These are phyloP conservation scores for Colaptes auratus DNA, from an alignment of 2,113 vertebrate species.

Conservation along the genomic window DNA sequence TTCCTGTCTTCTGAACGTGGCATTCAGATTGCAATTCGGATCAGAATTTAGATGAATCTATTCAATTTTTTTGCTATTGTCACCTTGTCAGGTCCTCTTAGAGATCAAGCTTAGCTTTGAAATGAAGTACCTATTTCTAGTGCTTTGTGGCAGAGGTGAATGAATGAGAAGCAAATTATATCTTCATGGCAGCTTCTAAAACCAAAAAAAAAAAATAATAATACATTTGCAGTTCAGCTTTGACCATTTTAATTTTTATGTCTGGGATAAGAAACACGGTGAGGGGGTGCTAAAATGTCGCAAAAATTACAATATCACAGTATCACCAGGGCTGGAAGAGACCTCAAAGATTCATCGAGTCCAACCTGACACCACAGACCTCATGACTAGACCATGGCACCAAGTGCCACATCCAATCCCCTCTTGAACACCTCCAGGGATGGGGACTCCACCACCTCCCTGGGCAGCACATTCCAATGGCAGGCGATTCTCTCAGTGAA, in stretches of 20 bases:
- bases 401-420: too few species aligned
- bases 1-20: background rate
- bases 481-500: too few species aligned
- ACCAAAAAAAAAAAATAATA: too few species aligned
- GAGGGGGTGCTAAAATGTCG: background rate
- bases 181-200: background rate
- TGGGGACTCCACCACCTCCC: too few species aligned
- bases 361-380: too few species aligned
- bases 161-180: background rate
- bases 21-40: background rate
- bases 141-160: background rate
- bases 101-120: background rate
- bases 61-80: background rate
- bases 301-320: too few species aligned
- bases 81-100: background rate
- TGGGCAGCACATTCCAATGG: too few species aligned
- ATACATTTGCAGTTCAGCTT: background rate
- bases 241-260: background rate
- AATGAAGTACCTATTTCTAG: background rate
- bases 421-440: too few species aligned
- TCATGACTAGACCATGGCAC: too few species aligned
- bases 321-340: too few species aligned
- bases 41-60: background rate
- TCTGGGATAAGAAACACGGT: background rate
- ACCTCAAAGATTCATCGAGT: too few species aligned